Percentiles rank a stretch among this genome's conserved stretches.
These are phyloP conservation scores for Empis livida DNA, from an alignment of 2,888 invertebrate genomes.

Conservation along the genomic window DNA sequence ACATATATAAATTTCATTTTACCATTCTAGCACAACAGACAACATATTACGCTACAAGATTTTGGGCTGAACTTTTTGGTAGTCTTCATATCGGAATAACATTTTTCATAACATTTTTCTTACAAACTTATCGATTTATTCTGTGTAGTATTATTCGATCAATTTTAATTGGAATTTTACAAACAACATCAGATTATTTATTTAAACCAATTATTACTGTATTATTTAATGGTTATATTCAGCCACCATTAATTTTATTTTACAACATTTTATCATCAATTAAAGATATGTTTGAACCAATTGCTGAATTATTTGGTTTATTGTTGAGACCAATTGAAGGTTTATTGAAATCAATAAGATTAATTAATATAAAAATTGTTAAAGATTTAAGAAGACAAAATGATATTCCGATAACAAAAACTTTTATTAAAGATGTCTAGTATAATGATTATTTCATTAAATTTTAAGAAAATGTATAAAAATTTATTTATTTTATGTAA, in stretches of 20 bases:
- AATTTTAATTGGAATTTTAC: slow-evolving; percentile 45
- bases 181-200: slow-evolving; percentile 51
- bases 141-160: slow-evolving; percentile 46
- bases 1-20: too few relatives aligned
- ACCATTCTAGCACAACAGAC: slow-evolving; percentile 42
- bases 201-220: slow-evolving; percentile 52
- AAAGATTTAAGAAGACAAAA: too few relatives aligned
- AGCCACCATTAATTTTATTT: slow-evolving; percentile 51
- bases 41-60: slow-evolving; percentile 44
- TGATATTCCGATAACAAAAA: too few relatives aligned
- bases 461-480: too few relatives aligned
- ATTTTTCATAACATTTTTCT: slow-evolving; percentile 45
- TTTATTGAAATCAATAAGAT: too few relatives aligned
- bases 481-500: too few relatives aligned
- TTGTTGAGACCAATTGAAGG: slow-evolving; percentile 27
- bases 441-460: too few relatives aligned
- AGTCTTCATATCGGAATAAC: slow-evolving; percentile 46
- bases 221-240: slow-evolving; percentile 49
- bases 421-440: too few relatives aligned
- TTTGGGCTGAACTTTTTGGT: slow-evolving; percentile 57
- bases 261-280: slow-evolving; percentile 48
- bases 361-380: too few relatives aligned
- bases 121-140: slow-evolving; percentile 45
- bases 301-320: slow-evolving; percentile 42
- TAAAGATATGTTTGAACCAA: slow-evolving; percentile 47